Percentiles rank a stretch among this genome's conserved stretches.
Conservation (phyloP, 2,113 vertebrate species). For the Gobio gobio region DNA sequence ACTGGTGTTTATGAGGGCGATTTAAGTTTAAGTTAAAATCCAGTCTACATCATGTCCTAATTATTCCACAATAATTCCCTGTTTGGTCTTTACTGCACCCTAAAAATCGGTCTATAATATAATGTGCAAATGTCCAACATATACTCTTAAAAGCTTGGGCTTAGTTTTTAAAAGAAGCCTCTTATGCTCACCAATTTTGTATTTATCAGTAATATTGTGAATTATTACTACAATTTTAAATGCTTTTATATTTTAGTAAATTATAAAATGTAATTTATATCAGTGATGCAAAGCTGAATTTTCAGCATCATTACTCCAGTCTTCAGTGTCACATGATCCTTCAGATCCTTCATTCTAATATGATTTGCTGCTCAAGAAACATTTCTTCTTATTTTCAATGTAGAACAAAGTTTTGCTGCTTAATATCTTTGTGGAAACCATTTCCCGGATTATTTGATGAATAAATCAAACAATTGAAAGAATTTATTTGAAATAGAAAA, state of each 20-base stretch:
- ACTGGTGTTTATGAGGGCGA: not conserved
- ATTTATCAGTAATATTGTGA: not conserved
- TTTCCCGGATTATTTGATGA: too few species aligned
- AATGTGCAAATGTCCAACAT: not conserved
- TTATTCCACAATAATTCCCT: not conserved
- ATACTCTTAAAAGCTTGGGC: not conserved
- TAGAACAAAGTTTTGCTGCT: not conserved
- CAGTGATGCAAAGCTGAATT: not conserved
- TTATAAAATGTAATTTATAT: not conserved
- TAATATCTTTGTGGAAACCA: not conserved
- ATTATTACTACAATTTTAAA: not conserved
- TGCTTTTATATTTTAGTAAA: not conserved
- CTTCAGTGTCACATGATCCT: not conserved
- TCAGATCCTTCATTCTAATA: not conserved
- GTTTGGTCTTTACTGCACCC: not conserved
- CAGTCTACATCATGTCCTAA: not conserved
- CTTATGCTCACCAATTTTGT: not conserved
- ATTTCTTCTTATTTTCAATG: not conserved
- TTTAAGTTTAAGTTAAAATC: not conserved
- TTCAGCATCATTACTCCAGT: not conserved
- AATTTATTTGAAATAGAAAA: not conserved
- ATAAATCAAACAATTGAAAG: too few species aligned
- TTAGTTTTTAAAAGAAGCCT: not conserved
- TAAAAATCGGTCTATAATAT: not conserved
- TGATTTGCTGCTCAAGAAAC: not conserved